Evolutionary conservation across 1,140 invertebrate genomes (phyloP), one percentile per base, ranked within the genome.

Genomic region (Oncopeltus fasciatus): DNA sequence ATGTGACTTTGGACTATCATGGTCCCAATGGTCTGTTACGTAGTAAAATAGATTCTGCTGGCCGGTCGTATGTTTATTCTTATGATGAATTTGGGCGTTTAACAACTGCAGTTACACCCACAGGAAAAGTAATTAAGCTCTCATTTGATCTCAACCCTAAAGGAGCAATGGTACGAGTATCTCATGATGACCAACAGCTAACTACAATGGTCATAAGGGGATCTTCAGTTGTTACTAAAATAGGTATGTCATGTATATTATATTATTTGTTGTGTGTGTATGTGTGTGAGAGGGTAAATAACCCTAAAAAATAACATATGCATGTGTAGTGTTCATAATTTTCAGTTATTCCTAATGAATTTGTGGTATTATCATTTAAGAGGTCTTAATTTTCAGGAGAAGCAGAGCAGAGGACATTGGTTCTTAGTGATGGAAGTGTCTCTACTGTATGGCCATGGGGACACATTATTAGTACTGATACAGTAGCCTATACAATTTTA

Each of bases 31-130:
- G 92, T 0, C 75, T 98, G 24, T 72, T 98, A 12, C 88, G 90
- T 67, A 87, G 87, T 0, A 90, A 92, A 72, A 77, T 90, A 43
- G 91, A 95, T 70, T 91, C 89, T 29, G 89, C 90, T 3, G 94
- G 93, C 2, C 79, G 91, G 60, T 90, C 89, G 59, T 94, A 91
- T 70, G 88, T 95, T 1, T 98, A 97, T 72, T 88, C 91, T 70
- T 98, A 96, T 70, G 92, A 98, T 70, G 88, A 91, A 70, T 95
- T 95, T 73, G 94, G 94, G 14, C 81, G 94, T 66, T 75, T 97
- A 0, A 90, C 87, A 2, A 86, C 85, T 3, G 88, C 91, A 2
- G 88, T 95, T 0, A 93, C 91, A 4, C 93, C 94, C 0, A 96
- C 92, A 24, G 94, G 92, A 1, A 85, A 90, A 75, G 83, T 92